Base-by-base conservation (phyloP, 2,888 invertebrate genomes). In the Drosophila nr. perissopoda region DNA sequence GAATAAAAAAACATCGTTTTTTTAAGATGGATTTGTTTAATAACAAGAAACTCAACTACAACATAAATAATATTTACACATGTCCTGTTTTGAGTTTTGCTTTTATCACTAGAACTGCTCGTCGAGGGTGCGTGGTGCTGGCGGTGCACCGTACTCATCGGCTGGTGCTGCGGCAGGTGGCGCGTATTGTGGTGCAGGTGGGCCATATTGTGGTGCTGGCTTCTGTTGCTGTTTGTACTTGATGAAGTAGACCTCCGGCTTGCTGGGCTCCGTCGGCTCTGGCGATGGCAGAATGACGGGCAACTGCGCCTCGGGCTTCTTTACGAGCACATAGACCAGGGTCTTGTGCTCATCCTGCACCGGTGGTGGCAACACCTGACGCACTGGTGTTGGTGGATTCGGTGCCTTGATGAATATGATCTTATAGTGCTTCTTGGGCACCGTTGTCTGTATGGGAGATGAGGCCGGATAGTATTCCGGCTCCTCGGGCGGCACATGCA, bases 211-310 rank as follows among this genome's bases (percentile, higher is more conserved):
- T 11, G 91, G 86, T 27, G 93, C 93, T 18, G 92, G 92, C 64
- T 92, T 92, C 25, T 83, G 88, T 54, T 91, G 92, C 70, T 91
- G 92, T 76, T 93, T 93, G 82, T 97, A 97, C 94, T 97, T 96
- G 94, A 97, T 97, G 94, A 97, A 97, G 94, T 97, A 97, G 62
- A 97, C 97, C 94, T 97, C 97, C 8, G 97, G 97, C 93, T 97
- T 97, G 94, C 96, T 96, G 54, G 97, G 97, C 91, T 97, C 97
- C 42, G 97, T 97, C 51, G 97, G 97, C 53, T 96, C 95, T 4
- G 96, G 96, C 16, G 96, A 96, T 2, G 97, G 97, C 80, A 97
- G 95, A 52, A 95, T 94, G 74, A 97, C 94, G 69, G 97, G 96
- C 59, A 96, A 96, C 85, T 96, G 96, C 79, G 96, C 96, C 92